Evolutionary conservation across 2,888 invertebrate genomes (phyloP).

Genomic region (Drosophila hamatofila): DNA sequence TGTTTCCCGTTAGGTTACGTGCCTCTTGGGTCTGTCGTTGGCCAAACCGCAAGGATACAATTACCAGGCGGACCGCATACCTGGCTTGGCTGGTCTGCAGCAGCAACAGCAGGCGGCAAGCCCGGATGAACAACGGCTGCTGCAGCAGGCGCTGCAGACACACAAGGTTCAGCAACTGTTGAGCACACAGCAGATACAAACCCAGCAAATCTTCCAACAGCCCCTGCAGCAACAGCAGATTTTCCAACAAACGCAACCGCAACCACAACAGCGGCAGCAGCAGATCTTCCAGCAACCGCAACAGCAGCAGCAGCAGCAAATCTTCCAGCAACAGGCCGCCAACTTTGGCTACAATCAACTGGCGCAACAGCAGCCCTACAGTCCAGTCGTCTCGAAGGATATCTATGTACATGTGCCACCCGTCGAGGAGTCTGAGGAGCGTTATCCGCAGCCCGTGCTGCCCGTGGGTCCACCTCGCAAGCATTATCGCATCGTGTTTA

Average conservation of each 20-base stretch:
- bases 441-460: slow-evolving; percentile 56
- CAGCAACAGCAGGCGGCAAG: slow-evolving; percentile 34
- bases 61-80: slow-evolving; percentile 60
- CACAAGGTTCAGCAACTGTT: slow-evolving; percentile 60
- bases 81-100: neutral
- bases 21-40: slow-evolving; percentile 68
- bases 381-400: slow-evolving; percentile 82
- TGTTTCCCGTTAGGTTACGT: slow-evolving; percentile 66
- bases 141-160: slow-evolving; percentile 75
- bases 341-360: slow-evolving; percentile 38
- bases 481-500: slow-evolving; percentile 84
- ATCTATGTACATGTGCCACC: slow-evolving; percentile 85
- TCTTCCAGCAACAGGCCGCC: slow-evolving; percentile 11
- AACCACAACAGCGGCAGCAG: slow-evolving; percentile 42
- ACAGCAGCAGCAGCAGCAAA: slow-evolving; percentile 21
- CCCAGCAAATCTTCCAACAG: slow-evolving; percentile 18
- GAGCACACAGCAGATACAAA: neutral
- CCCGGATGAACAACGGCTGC: slow-evolving; percentile 58
- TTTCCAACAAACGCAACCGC: slow-evolving; percentile 46
- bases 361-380: slow-evolving; percentile 34
- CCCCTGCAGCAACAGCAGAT: slow-evolving; percentile 45
- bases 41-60: slow-evolving; percentile 83
- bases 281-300: slow-evolving; percentile 42
- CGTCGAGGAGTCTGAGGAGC: slow-evolving; percentile 80
- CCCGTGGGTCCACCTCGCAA: slow-evolving; percentile 81